Evolutionary conservation across 2,888 invertebrate genomes (phyloP).

Genomic region (Empis livida): DNA sequence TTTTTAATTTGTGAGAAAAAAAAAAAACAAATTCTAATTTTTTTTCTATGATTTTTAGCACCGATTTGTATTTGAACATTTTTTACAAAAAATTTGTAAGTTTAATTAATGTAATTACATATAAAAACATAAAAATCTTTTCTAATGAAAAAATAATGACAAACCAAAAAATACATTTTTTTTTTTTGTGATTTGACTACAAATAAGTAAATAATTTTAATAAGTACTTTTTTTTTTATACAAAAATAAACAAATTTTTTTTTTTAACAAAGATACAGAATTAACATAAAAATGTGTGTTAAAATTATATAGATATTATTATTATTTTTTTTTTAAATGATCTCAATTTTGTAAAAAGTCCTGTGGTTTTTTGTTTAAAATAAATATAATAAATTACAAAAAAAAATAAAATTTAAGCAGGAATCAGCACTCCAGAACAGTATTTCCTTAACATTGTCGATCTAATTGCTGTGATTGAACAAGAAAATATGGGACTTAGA

Average conservation of each 20-base stretch:
- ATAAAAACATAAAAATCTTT: not conserved
- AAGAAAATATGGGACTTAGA: conserved; percentile 17
- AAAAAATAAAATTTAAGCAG: conserved; percentile 10
- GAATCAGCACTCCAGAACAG: conserved; percentile 27
- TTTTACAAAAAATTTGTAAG: no score
- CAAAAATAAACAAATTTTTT: not conserved
- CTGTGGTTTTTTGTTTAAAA: not conserved
- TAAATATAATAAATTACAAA: not conserved
- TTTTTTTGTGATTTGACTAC: not conserved
- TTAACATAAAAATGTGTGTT: not conserved
- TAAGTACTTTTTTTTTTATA: not conserved
- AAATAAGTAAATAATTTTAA: not conserved
- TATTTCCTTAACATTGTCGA: conserved; percentile 23
- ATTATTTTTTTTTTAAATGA: not conserved
- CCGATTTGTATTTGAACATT: no score
- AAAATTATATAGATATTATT: not conserved
- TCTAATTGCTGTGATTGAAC: conserved; percentile 27
- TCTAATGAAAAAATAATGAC: no score
- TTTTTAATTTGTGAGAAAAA: no score
- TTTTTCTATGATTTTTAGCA: not conserved
- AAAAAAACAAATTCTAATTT: not conserved
- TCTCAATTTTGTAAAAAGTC: not conserved
- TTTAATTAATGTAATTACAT: not conserved
- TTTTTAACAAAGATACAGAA: not conserved
- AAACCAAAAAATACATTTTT: no score